phyloP scores from a whole-genome alignment of 1,140 invertebrate species.

The Eufriesea mexicana region DNA sequence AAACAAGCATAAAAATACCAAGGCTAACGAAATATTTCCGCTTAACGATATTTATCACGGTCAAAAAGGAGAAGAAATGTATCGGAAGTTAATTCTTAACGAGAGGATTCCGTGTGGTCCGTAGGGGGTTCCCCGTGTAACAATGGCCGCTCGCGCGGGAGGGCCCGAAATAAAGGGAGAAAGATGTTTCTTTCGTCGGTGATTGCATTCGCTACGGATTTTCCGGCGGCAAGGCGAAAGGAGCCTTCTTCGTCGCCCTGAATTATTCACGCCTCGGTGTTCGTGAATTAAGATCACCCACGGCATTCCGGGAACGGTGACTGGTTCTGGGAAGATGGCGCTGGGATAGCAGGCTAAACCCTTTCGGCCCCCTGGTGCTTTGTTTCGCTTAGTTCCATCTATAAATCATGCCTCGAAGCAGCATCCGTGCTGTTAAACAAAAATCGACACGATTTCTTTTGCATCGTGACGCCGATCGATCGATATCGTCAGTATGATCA shows the following conservation, averaged over 20 bases:
- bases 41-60: neutral
- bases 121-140: too few species aligned
- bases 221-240: slow-evolving; percentile 63
- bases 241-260: slow-evolving; percentile 59
- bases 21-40: too few species aligned
- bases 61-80: neutral
- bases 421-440: neutral
- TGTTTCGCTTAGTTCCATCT: slow-evolving; percentile 29
- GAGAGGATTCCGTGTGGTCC: too few species aligned
- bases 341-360: neutral
- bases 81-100: neutral
- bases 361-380: slow-evolving; percentile 27
- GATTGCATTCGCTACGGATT: slow-evolving; percentile 77
- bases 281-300: slow-evolving; percentile 74
- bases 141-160: neutral
- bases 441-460: neutral
- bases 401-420: slow-evolving; percentile 33
- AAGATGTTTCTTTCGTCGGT: slow-evolving; percentile 54
- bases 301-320: slow-evolving; percentile 65
- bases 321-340: slow-evolving; percentile 5
- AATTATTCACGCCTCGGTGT: slow-evolving; percentile 65
- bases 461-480: neutral
- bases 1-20: too few species aligned
- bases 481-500: neutral
- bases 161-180: neutral